These are phyloP conservation scores for Melopsittacus undulatus DNA, from an alignment of 2,797 vertebrate genomes.

Conservation along the genomic window DNA sequence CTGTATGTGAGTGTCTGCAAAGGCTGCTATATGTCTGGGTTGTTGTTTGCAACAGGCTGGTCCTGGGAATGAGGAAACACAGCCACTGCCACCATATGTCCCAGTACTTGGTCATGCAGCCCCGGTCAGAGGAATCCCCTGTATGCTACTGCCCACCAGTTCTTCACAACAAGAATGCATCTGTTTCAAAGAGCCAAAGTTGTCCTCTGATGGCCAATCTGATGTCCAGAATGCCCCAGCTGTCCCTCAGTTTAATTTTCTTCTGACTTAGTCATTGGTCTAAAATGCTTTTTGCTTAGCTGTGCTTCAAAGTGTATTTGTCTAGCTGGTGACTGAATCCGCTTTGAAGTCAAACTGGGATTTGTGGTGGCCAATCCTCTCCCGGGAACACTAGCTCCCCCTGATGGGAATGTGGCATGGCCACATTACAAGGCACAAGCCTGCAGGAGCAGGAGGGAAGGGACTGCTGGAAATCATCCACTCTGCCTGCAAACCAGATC, in stretches of 20 bases:
- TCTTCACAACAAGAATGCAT: background rate
- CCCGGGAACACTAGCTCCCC: background rate
- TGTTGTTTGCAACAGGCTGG: background rate
- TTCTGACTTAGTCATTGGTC: background rate
- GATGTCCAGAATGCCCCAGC: background rate
- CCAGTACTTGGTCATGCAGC: background rate
- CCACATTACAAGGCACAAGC: background rate
- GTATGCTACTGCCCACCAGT: background rate
- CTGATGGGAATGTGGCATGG: background rate
- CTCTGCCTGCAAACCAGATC: background rate
- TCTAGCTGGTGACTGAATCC: background rate
- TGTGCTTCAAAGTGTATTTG: background rate
- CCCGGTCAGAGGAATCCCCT: fast-evolving
- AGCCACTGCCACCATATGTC: fast-evolving
- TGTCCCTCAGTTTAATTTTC: background rate
- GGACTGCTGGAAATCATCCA: background rate
- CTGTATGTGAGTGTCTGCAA: background rate
- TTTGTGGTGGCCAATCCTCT: background rate
- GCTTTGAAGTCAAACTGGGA: background rate
- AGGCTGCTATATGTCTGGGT: background rate
- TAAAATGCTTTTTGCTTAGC: background rate
- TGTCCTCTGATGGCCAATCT: background rate
- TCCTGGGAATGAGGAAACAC: background rate
- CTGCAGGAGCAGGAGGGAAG: background rate
- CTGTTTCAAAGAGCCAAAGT: background rate